These are phyloP conservation scores for Hydrozoanthus tunicans DNA, from an alignment of 64 coral and sea anemone genomes.

Conservation along the genomic window DNA sequence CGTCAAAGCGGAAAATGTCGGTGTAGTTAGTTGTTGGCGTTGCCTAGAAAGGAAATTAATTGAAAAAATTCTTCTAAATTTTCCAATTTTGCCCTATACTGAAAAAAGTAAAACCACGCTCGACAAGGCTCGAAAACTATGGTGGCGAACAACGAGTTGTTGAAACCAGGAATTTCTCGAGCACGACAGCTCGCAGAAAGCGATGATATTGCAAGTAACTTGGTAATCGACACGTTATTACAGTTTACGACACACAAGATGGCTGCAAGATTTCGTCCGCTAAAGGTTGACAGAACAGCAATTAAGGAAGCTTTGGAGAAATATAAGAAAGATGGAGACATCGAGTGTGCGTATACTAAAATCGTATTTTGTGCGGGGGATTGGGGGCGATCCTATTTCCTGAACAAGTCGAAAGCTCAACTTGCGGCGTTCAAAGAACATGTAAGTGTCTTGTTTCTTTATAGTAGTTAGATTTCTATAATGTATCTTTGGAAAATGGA, in stretches of 20 bases:
- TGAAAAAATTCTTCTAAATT: constrained; percentile 4
- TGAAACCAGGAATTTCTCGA: constrained; percentile 87
- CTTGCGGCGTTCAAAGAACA: constrained; percentile 96
- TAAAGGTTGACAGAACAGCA: constrained; percentile 78
- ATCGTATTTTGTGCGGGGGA: constrained; percentile 81
- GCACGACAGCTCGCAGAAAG: constrained; percentile 93
- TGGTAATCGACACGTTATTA: constrained; percentile 78
- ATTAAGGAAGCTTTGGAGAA: constrained; percentile 66
- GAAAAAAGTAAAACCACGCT: neutral
- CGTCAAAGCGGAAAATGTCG: neutral
- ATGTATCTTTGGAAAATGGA: neutral
- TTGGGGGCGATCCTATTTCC: constrained; percentile 88
- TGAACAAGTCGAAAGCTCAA: constrained; percentile 89
- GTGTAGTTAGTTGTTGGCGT: neutral
- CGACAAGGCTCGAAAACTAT: neutral
- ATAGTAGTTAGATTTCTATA: neutral
- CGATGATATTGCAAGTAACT: constrained; percentile 94
- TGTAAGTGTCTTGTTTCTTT: constrained; percentile 61
- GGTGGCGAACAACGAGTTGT: constrained; percentile 55
- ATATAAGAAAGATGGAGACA: constrained; percentile 65
- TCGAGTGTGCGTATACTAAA: constrained; percentile 77
- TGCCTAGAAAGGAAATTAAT: neutral
- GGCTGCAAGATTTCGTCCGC: constrained; percentile 90
- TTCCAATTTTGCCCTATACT: neutral
- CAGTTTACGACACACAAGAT: constrained; percentile 95